Evolutionary conservation across 2,888 invertebrate species (phyloP), one percentile per base, ranked within the genome.

Genomic region (Gymnoscelis rufifasciata): DNA sequence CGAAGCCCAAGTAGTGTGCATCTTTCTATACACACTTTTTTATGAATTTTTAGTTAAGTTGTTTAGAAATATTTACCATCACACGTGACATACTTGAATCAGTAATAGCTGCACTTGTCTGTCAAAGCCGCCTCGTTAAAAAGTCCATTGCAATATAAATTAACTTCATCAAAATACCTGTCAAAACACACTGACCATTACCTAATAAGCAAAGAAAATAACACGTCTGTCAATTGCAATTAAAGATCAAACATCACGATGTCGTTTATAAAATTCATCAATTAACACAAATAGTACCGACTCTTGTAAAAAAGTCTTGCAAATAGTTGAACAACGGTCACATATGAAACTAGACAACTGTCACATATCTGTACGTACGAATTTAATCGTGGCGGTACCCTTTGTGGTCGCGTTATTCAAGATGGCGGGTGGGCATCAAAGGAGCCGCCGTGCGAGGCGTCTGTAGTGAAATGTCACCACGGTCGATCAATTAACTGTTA

Each of bases 401-500:
- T 84, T 86, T 83, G 78, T 71, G 64, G 56, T 41, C 48, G 60
- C 54, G 60, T 63, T 56, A 59, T 53, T 46, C 64, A 76, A 74
- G 68, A 78, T 72, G 79, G 75, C 77, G 67, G 68, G 42, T 29
- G 47, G 42, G 50, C 66, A 74, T 82, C 81, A 87, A 84, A 87
- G 67, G 60, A 19, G 69, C 83, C 83, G 83, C 75, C 64, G 76
- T 72, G 75, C 76, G 77, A 74, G 70, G 69, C 73, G 64, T 69
- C 72, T 68, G 71, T 76, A 59, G 73, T 72, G 73, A 86, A 87
- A 88, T 88, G 86, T 88, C 87, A 86, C 86, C 86, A 78, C 78
- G 78, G 75, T 78, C 75, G 67, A 77, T 79, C 81, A 83, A 84
- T 86, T 86, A 86, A 78, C 75, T 67, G 73, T 64, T 74, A 74